These are phyloP conservation scores for Kryptolebias marmoratus DNA, from an alignment of 2,113 vertebrate species.

Conservation along the genomic window DNA sequence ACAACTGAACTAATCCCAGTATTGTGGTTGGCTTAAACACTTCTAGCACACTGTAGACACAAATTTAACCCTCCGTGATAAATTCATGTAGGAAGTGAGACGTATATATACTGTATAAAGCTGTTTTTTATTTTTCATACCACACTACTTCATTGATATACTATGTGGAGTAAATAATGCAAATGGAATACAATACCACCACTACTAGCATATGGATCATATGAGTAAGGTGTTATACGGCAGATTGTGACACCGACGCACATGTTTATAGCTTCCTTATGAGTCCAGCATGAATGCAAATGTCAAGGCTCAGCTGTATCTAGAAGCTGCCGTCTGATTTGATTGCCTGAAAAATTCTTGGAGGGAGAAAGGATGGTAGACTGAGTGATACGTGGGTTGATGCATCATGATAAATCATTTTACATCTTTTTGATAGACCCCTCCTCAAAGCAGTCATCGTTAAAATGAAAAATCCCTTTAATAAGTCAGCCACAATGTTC, in stretches of 20 bases:
- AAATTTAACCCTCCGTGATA: conserved; percentile 63
- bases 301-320: conserved; percentile 2
- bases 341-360: conserved; percentile 37
- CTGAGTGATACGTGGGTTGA: conserved; percentile 39
- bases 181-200: conserved; percentile 51
- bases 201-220: conserved; percentile 66
- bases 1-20: too few species aligned
- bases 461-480: conserved; percentile 64
- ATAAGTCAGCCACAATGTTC: conserved; percentile 57
- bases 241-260: conserved; percentile 45
- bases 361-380: conserved; percentile 21
- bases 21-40: not conserved
- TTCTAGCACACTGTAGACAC: conserved; percentile 27
- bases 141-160: conserved; percentile 47
- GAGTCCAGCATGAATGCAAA: conserved; percentile 28
- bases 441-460: conserved; percentile 45
- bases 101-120: conserved; percentile 40
- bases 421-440: conserved; percentile 54
- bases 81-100: conserved; percentile 54
- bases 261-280: conserved; percentile 43
- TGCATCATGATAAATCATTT: conserved; percentile 63
- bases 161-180: conserved; percentile 58
- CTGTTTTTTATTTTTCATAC: conserved; percentile 50
- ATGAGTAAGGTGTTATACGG: conserved; percentile 58
- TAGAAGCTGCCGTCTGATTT: conserved; percentile 34